Evolutionary conservation across 2,888 invertebrate genomes (phyloP).

Genomic region (Aradus depressus): DNA sequence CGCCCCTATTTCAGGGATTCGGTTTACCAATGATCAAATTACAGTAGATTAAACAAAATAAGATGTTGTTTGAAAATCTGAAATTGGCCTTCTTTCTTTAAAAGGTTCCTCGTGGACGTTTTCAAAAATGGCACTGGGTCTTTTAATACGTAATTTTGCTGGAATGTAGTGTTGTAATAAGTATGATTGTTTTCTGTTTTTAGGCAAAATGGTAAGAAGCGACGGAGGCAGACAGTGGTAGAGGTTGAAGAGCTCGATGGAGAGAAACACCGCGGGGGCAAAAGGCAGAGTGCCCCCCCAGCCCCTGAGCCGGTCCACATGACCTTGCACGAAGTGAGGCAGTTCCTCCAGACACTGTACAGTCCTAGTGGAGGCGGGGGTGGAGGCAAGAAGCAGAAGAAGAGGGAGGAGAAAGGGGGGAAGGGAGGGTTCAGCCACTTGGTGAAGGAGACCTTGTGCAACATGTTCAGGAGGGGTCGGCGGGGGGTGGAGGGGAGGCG

Average conservation of each 20-base stretch:
- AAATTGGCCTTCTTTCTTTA: background rate
- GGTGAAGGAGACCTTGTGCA: constrained; percentile 74
- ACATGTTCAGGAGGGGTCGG: constrained; percentile 71
- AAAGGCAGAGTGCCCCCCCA: constrained; percentile 23
- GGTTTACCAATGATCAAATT: too few relatives aligned
- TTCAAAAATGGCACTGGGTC: background rate
- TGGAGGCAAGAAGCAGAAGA: constrained; percentile 20
- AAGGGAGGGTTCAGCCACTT: constrained; percentile 54
- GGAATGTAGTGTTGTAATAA: constrained; percentile 31
- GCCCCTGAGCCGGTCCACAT: constrained; percentile 61
- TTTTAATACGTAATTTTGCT: background rate
- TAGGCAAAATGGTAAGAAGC: constrained; percentile 24
- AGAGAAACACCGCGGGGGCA: constrained; percentile 14
- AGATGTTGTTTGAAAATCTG: background rate
- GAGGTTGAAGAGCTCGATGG: constrained; percentile 10
- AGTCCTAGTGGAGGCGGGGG: constrained; percentile 11
- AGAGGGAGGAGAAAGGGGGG: constrained; percentile 40
- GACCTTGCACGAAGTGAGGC: constrained; percentile 72
- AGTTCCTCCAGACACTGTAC: constrained; percentile 70
- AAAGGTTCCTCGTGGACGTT: background rate
- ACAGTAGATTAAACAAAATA: too few relatives aligned
- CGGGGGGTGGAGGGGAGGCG: constrained; percentile 15
- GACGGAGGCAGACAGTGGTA: constrained; percentile 21
- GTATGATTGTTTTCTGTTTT: background rate
- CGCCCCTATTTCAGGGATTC: too few relatives aligned